A percentile compares a stretch with the other conserved stretches of the same genome.
phyloP scores from a whole-genome alignment of 2,797 vertebrate species.

The Myotis planiceps region DNA sequence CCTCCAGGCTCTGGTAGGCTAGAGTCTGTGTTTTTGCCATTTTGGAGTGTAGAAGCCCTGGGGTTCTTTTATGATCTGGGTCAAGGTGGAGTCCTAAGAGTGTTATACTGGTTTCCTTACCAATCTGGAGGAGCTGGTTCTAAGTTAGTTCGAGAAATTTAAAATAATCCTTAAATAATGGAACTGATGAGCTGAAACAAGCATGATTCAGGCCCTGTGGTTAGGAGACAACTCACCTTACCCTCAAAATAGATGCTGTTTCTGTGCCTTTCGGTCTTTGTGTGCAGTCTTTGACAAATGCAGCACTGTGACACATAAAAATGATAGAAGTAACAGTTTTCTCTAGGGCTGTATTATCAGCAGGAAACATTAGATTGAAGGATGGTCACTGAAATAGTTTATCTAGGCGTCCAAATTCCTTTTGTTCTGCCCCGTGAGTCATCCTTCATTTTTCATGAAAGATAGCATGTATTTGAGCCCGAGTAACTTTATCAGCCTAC shows the following conservation, averaged over 20 bases:
- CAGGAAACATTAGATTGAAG: background rate
- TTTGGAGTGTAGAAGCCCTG: background rate
- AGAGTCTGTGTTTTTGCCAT: background rate
- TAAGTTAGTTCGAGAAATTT: background rate
- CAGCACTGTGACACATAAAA: background rate
- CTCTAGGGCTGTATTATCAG: background rate
- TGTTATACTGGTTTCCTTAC: background rate
- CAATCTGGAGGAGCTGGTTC: background rate
- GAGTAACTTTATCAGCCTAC: background rate
- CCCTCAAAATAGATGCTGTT: background rate
- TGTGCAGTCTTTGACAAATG: background rate
- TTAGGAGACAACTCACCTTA: background rate
- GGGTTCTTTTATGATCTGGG: background rate
- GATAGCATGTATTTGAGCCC: background rate
- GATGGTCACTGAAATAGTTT: background rate
- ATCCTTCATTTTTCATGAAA: background rate
- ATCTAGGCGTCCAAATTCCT: background rate
- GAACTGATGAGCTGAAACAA: background rate
- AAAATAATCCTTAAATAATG: background rate
- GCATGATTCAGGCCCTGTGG: background rate
- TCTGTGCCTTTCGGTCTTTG: background rate
- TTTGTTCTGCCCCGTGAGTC: background rate
- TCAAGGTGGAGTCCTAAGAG: background rate
- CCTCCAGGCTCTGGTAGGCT: background rate
- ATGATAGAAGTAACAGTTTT: background rate